These are phyloP conservation scores for Hippocampus comes DNA, from an alignment of 2,113 vertebrate genomes.

Conservation along the genomic window DNA sequence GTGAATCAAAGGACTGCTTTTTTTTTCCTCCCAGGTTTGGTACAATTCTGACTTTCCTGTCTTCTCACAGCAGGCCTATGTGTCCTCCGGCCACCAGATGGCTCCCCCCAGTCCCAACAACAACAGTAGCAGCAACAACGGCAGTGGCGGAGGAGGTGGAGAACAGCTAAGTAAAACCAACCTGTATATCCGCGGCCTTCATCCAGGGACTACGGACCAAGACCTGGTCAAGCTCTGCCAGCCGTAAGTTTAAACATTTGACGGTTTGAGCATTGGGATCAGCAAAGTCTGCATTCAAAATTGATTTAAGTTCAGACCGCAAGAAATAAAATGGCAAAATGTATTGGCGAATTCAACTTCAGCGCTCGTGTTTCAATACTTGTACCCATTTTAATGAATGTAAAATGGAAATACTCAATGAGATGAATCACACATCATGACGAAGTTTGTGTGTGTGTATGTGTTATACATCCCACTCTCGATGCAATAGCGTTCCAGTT, in stretches of 20 bases:
- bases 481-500: not conserved
- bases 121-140: slow-evolving; percentile 81
- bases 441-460: not conserved
- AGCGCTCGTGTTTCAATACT: not conserved
- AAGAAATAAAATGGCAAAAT: not conserved
- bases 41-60: slow-evolving; percentile 11
- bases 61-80: slow-evolving; percentile 89
- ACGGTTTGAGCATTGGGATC: not conserved
- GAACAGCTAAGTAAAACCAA: slow-evolving; percentile 86
- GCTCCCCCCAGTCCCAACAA: slow-evolving; percentile 95
- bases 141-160: slow-evolving; percentile 85
- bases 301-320: too few relatives aligned
- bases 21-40: not conserved
- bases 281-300: not conserved
- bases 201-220: slow-evolving; percentile 94
- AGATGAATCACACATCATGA: not conserved
- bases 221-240: slow-evolving; percentile 97
- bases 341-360: not conserved
- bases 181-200: slow-evolving; percentile 95
- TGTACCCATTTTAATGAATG: not conserved
- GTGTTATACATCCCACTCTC: not conserved
- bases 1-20: not conserved
- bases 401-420: not conserved
- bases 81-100: slow-evolving; percentile 96
- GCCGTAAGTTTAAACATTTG: slow-evolving; percentile 81